phyloP scores from a whole-genome alignment of 2,113 vertebrate species.

The Donacobius atricapilla region DNA sequence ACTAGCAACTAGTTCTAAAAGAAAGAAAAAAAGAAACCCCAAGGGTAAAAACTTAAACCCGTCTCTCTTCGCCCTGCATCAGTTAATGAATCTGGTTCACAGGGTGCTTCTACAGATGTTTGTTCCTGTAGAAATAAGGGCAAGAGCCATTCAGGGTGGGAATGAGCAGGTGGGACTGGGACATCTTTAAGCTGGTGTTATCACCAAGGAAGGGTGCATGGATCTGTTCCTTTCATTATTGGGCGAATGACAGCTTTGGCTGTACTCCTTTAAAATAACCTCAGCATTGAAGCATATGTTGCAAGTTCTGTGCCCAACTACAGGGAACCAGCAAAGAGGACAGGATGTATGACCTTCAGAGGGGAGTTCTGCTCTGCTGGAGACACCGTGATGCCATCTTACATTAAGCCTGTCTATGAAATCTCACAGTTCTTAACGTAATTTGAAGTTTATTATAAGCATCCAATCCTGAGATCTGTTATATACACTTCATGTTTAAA shows the following conservation, averaged over 20 bases:
- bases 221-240: background rate
- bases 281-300: background rate
- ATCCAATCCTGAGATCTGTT: background rate
- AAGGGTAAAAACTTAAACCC: background rate
- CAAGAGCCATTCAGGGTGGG: rapidly evolving
- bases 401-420: background rate
- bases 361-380: slow-evolving; percentile 28
- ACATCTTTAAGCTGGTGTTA: background rate
- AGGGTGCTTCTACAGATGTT: background rate
- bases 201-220: background rate
- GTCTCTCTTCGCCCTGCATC: background rate
- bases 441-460: background rate
- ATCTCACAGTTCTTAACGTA: background rate
- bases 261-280: background rate
- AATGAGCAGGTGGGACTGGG: background rate
- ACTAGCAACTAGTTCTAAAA: background rate
- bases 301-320: background rate
- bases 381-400: background rate
- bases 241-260: background rate
- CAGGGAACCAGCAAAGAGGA: background rate
- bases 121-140: background rate
- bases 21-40: background rate
- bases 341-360: slow-evolving; percentile 7
- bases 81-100: background rate
- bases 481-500: background rate